A percentile compares a stretch with the other conserved stretches of the same genome.
Evolutionary conservation across 1,140 invertebrate genomes (phyloP).

Genomic region (Drosophila nebulosa): DNA sequence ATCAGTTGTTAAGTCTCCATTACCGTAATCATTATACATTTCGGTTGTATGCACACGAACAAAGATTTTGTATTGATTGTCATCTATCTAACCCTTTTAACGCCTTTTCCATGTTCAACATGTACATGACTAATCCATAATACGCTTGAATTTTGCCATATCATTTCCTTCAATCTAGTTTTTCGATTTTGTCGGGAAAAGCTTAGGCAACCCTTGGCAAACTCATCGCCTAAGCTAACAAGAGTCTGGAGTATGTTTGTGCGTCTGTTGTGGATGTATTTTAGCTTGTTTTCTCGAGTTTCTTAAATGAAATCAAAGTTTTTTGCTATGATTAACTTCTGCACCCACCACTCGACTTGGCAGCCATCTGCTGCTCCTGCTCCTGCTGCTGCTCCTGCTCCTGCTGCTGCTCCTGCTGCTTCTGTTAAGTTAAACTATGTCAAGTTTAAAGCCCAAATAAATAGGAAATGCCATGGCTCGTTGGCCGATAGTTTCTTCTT

Average conservation of each 20-base stretch:
- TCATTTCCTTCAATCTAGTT: neutral
- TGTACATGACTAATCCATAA: neutral
- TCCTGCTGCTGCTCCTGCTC: too few species aligned
- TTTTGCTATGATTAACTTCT: conserved; percentile 60
- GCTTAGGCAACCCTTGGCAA: conserved; percentile 36
- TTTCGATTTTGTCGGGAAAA: conserved; percentile 2
- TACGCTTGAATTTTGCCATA: neutral
- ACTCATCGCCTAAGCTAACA: conserved; percentile 57
- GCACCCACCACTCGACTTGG: neutral
- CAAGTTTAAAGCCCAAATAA: conserved; percentile 59
- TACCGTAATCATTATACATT: neutral
- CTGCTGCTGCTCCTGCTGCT: neutral
- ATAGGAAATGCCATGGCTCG: conserved; percentile 43
- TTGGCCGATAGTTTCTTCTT: conserved; percentile 61
- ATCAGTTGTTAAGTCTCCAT: neutral
- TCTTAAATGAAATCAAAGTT: conserved; percentile 63
- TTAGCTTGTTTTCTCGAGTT: conserved; percentile 49
- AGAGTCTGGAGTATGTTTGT: conserved; percentile 30
- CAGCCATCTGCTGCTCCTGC: neutral
- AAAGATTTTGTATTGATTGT: neutral
- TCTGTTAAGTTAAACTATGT: conserved; percentile 36
- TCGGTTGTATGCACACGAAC: neutral
- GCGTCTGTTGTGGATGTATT: conserved; percentile 47
- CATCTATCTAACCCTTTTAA: neutral
- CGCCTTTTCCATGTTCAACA: neutral